Evolutionary conservation across 2,113 vertebrate species (phyloP), one percentile per base, ranked within the genome.

Genomic region (Syngnathus scovelli): DNA sequence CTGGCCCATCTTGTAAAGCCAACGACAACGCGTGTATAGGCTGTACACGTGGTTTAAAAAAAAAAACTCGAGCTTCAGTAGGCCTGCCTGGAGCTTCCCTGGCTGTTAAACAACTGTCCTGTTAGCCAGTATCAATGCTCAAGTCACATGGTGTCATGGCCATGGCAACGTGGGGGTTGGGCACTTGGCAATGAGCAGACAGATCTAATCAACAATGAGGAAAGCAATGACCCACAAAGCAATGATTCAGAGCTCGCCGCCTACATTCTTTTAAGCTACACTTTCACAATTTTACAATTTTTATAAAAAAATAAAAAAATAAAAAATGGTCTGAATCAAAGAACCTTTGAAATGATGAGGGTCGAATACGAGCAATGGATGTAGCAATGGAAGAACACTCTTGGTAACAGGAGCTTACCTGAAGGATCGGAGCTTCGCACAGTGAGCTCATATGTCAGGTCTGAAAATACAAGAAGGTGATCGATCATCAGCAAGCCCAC

Each of bases 401-500:
- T 37, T 59, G 7, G 33, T 33, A 15, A 36, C 6, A 13, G 23
- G 23, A 36, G 5, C 78, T 95, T 92, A 99, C 97, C 96, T 90
- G 94, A 89, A 16, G 90, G 87, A 56, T 96, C 94, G 0, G 93
- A 93, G 87, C 91, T 94, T 84, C 94, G 95, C 75, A 96, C 88
- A 6, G 93, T 96, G 88, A 99, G 91, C 83, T 99, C 96, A 38
- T 98, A 99, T 0, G 96, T 97, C 83, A 99, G 82, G 84, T 99
- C 97, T 99, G 82, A 78, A 43, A 75, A 72, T 69, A 88, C 74
- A 21, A 70, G 62, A 74, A 66, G 59, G 43, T 77, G 67, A 82
- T 37, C 75, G 67, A 82, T 37, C 75, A 48, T 58, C 44, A 64
- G 39, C 49, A 51, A 38, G 46, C 54, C 43, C 48, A 12, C 55